These are phyloP conservation scores for Mycetomoellerius zeteki DNA, from an alignment of 1,140 invertebrate species.

Conservation along the genomic window DNA sequence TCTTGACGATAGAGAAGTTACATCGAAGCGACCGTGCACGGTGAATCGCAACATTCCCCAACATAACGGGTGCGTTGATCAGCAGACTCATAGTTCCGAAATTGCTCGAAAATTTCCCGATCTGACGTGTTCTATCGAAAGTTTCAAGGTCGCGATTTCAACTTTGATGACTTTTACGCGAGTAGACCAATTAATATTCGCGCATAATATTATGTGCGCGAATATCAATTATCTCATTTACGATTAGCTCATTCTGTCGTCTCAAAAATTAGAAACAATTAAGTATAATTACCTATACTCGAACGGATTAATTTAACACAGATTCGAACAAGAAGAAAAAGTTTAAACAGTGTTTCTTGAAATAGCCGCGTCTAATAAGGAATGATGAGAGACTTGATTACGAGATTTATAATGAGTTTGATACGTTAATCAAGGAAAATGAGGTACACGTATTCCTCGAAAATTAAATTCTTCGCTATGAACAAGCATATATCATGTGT, in stretches of 20 bases:
- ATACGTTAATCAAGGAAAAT: background rate
- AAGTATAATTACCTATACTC: too few relatives aligned
- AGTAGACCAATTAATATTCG: too few relatives aligned
- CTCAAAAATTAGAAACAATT: background rate
- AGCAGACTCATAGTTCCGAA: constrained; percentile 61
- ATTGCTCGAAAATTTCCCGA: constrained; percentile 64
- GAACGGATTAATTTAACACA: background rate
- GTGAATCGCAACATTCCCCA: constrained; percentile 76
- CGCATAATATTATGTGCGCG: background rate
- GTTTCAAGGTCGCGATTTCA: constrained; percentile 24
- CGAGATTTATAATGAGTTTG: background rate
- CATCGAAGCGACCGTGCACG: constrained; percentile 65
- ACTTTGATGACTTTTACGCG: too few relatives aligned
- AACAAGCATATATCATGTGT: background rate
- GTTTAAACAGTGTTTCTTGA: background rate
- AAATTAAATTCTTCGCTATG: background rate
- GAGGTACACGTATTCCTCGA: background rate
- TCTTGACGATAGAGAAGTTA: constrained; percentile 64
- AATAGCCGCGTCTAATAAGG: background rate
- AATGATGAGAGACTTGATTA: constrained; percentile 1
- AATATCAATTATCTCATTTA: constrained; percentile 23
- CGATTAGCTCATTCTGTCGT: background rate
- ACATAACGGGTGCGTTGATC: constrained; percentile 76
- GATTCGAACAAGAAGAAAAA: background rate
- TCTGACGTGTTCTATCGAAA: background rate